These are phyloP conservation scores for Amiota mariae DNA, from an alignment of 2,888 invertebrate species.

Conservation along the genomic window DNA sequence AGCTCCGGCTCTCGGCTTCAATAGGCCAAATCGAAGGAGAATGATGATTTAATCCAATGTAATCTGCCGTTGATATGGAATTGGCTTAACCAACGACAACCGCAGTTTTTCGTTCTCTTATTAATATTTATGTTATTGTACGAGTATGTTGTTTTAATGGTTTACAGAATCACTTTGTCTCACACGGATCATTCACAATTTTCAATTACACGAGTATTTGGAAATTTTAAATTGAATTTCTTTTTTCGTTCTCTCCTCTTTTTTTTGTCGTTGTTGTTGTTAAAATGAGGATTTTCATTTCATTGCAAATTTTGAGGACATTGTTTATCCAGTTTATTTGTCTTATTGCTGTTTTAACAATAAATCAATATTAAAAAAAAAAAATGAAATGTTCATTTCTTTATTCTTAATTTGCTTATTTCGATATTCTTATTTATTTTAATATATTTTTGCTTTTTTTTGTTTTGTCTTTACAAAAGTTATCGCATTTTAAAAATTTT, in stretches of 20 bases:
- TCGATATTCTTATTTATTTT: slow-evolving; percentile 16
- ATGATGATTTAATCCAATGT: too few species aligned
- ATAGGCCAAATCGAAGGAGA: too few species aligned
- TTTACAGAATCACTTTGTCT: slow-evolving; percentile 6
- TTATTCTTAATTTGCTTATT: slow-evolving; percentile 13
- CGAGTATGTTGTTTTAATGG: slow-evolving; percentile 12
- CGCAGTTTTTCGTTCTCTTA: slow-evolving; percentile 32
- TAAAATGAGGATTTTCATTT: slow-evolving; percentile 38
- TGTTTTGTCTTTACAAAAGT: background rate
- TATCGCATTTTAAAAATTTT: too few species aligned
- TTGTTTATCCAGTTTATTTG: background rate
- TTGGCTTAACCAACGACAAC: too few species aligned
- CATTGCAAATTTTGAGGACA: background rate
- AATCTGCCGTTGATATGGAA: too few species aligned
- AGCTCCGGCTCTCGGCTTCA: slow-evolving; percentile 6
- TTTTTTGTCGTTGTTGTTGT: slow-evolving; percentile 49
- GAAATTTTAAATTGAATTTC: slow-evolving; percentile 43
- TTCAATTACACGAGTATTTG: slow-evolving; percentile 23
- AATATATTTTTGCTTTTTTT: background rate
- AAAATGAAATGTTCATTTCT: slow-evolving; percentile 6
- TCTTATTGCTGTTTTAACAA: slow-evolving; percentile 57
- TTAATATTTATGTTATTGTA: slow-evolving; percentile 30
- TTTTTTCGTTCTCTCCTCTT: background rate
- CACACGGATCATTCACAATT: slow-evolving; percentile 17
- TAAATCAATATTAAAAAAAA: slow-evolving; percentile 32